Conservation (phyloP, 2,888 invertebrate species). For the Drosophila putrida region DNA sequence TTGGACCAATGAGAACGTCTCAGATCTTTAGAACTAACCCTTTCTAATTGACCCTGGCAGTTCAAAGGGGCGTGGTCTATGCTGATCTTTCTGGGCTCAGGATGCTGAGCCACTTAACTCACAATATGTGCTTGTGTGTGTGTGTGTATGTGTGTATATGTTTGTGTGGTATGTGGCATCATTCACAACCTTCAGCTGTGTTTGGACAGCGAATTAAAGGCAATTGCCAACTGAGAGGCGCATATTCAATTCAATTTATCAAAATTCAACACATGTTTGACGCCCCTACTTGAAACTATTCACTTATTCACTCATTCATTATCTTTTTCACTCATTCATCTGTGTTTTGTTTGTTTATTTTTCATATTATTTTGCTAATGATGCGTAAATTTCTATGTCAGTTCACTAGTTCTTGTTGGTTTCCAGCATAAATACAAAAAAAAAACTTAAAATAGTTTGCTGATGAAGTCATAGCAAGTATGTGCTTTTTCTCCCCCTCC, state of each 20-base stretch:
- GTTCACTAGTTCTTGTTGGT: conserved; percentile 24
- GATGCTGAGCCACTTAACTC: conserved; percentile 53
- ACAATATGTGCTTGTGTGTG: background rate
- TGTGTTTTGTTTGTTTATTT: conserved; percentile 44
- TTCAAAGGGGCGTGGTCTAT: conserved; percentile 52
- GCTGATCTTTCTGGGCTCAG: conserved; percentile 40
- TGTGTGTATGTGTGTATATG: conserved; percentile 3
- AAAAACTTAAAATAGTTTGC: conserved; percentile 30
- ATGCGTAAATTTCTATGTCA: conserved; percentile 68
- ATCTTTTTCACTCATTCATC: conserved; percentile 27
- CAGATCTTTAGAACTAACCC: conserved; percentile 56
- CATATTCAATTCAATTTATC: conserved; percentile 65
- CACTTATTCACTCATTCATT: conserved; percentile 28
- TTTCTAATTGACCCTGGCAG: conserved; percentile 43
- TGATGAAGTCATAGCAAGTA: conserved; percentile 66
- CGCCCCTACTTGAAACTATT: conserved; percentile 26
- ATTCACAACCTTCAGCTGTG: conserved; percentile 40
- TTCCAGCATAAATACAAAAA: conserved; percentile 6
- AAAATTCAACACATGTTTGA: conserved; percentile 71
- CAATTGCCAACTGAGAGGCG: conserved; percentile 45
- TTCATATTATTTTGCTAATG: conserved; percentile 62
- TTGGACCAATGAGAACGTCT: conserved; percentile 61
- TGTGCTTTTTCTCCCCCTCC: conserved; percentile 1
- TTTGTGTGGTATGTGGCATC: conserved; percentile 16
- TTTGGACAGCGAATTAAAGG: conserved; percentile 59